Percentiles rank a stretch among this genome's conserved stretches.
Conservation (phyloP, 2,888 invertebrate genomes). For the Thymelicus acteon region DNA sequence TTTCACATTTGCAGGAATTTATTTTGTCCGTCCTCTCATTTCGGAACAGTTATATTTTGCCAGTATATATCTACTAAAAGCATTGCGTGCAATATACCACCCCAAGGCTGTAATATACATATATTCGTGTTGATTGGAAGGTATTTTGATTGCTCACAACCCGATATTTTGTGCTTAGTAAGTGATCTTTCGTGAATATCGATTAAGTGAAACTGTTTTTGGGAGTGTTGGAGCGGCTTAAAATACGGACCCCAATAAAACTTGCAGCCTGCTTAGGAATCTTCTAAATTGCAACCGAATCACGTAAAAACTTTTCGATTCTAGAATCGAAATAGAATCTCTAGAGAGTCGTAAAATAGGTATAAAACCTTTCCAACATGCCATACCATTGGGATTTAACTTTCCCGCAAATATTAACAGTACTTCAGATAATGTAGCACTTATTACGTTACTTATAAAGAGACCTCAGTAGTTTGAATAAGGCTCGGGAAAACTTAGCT, state of each 20-base stretch:
- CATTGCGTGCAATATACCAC: slow-evolving; percentile 14
- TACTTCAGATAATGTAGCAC: not conserved
- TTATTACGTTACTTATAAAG: not conserved
- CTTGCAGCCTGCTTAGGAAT: too few species aligned
- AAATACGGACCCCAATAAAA: too few species aligned
- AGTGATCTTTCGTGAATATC: too few species aligned
- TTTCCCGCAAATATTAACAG: not conserved
- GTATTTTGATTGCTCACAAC: not conserved
- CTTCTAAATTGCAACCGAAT: too few species aligned
- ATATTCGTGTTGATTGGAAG: slow-evolving; percentile 5
- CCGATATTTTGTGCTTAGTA: too few species aligned
- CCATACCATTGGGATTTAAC: too few species aligned
- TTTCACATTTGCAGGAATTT: slow-evolving; percentile 19
- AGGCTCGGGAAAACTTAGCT: slow-evolving; percentile 2
- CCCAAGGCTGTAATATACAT: not conserved
- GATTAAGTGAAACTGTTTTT: too few species aligned
- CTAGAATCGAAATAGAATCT: too few species aligned
- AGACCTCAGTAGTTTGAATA: slow-evolving; percentile 2
- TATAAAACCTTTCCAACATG: too few species aligned
- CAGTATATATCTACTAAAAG: slow-evolving; percentile 6
- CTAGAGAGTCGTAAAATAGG: too few species aligned
- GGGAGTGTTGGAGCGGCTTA: too few species aligned
- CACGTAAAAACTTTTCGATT: too few species aligned
- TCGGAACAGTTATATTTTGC: slow-evolving; percentile 9
- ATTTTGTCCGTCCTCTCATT: slow-evolving; percentile 16